phyloP scores from a whole-genome alignment of 2,113 vertebrate species.

The Sisor rabdophorus region DNA sequence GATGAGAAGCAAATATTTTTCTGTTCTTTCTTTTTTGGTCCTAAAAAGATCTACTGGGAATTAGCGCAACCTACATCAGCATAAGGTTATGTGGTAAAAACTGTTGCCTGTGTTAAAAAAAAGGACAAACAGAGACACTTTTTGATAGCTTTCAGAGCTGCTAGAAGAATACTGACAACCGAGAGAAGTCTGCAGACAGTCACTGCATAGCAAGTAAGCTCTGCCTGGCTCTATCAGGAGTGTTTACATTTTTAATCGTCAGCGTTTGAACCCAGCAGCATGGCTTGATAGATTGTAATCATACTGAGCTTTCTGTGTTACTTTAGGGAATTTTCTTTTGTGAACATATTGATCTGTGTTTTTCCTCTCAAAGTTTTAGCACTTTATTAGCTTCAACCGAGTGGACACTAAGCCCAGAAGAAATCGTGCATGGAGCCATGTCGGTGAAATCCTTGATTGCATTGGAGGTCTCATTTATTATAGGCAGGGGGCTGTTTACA shows the following conservation, averaged over 20 bases:
- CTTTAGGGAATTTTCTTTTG: constrained; percentile 41
- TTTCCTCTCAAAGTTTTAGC: background rate
- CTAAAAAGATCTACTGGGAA: constrained; percentile 5
- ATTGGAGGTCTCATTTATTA: constrained; percentile 57
- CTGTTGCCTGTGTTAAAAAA: background rate
- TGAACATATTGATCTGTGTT: constrained; percentile 54
- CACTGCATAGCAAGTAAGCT: constrained; percentile 30
- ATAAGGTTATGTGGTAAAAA: background rate
- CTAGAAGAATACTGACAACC: constrained; percentile 18
- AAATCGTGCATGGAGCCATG: constrained; percentile 47
- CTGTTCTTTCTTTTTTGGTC: background rate
- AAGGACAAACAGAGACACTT: constrained; percentile 7
- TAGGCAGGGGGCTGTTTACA: constrained; percentile 51
- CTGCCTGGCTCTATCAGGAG: constrained; percentile 35
- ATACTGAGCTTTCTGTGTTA: constrained; percentile 36
- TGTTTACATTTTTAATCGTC: constrained; percentile 45
- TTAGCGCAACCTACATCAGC: background rate
- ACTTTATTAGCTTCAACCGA: constrained; percentile 50
- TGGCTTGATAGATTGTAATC: constrained; percentile 40
- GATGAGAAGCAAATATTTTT: background rate
- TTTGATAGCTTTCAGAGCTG: constrained; percentile 23
- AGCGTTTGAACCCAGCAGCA: constrained; percentile 33
- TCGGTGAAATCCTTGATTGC: constrained; percentile 57
- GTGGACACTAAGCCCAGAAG: constrained; percentile 43
- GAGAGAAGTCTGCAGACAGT: constrained; percentile 20